Conservation (phyloP, 2,888 invertebrate species). For the Strigamia crassipes region DNA sequence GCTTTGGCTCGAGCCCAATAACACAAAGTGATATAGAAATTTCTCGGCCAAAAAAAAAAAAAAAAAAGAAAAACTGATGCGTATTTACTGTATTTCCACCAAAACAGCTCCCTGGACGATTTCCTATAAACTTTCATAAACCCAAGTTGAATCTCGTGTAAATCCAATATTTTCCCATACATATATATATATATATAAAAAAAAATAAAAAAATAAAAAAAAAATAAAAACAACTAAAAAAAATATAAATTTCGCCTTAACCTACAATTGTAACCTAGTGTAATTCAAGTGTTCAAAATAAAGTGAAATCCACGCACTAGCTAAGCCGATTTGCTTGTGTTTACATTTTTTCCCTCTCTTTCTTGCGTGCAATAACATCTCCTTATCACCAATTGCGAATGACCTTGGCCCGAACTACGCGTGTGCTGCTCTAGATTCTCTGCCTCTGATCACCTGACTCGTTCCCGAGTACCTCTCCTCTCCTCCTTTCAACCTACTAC, state of each 20-base stretch:
- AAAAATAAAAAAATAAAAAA: not conserved
- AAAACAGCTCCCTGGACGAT: not conserved
- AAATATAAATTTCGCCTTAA: too few species aligned
- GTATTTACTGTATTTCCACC: not conserved
- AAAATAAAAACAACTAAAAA: not conserved
- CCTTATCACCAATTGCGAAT: constrained; percentile 8
- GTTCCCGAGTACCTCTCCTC: not conserved
- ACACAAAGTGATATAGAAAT: not conserved
- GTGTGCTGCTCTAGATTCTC: constrained; percentile 27
- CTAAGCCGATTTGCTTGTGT: not conserved
- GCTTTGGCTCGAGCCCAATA: not conserved
- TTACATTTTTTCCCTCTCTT: constrained; percentile 12
- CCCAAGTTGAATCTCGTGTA: constrained; percentile 7
- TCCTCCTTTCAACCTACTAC: not conserved
- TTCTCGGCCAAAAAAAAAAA: not conserved
- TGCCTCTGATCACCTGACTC: constrained; percentile 6
- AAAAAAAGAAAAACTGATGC: not conserved
- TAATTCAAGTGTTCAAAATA: not conserved
- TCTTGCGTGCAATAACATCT: not conserved
- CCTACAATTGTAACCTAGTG: not conserved
- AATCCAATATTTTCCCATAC: not conserved
- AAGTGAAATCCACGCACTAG: not conserved
- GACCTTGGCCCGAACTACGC: constrained; percentile 14
- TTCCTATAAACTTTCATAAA: not conserved
- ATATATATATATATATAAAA: not conserved